Conservation (phyloP, 2,888 invertebrate genomes). For the Crepidodera aurea region DNA sequence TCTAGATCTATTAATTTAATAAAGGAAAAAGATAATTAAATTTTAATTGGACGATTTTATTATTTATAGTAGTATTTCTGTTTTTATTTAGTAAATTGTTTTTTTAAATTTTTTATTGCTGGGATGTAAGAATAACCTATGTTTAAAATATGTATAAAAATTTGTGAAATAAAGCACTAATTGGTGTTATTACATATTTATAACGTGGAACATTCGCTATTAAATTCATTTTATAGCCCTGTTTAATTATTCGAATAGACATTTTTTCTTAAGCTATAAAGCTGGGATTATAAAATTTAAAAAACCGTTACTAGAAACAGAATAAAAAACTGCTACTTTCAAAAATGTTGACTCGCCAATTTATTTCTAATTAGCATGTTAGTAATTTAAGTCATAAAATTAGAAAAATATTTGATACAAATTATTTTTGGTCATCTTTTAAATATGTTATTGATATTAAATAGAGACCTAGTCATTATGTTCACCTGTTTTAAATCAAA, state of each 20-base stretch:
- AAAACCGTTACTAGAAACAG: not conserved
- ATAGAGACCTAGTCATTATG: no score
- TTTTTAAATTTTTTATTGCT: not conserved
- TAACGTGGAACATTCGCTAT: not conserved
- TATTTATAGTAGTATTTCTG: not conserved
- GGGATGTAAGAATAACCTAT: not conserved
- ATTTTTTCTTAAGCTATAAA: not conserved
- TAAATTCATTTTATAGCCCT: not conserved
- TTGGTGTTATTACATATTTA: conserved; percentile 2
- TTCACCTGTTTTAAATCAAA: no score
- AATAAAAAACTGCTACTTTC: not conserved
- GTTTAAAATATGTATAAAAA: not conserved
- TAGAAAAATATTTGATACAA: no score
- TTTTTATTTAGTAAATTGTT: not conserved
- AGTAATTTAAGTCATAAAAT: not conserved
- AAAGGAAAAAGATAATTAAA: not conserved
- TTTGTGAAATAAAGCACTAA: not conserved
- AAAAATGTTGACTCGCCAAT: not conserved
- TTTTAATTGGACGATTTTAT: not conserved
- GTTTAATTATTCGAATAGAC: not conserved
- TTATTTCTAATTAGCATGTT: not conserved
- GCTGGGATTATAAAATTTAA: not conserved
- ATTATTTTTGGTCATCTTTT: no score
- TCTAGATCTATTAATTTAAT: no score
- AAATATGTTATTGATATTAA: no score